Base-by-base conservation (phyloP, 2,888 invertebrate species). In the Bruchidius siliquastri region DNA sequence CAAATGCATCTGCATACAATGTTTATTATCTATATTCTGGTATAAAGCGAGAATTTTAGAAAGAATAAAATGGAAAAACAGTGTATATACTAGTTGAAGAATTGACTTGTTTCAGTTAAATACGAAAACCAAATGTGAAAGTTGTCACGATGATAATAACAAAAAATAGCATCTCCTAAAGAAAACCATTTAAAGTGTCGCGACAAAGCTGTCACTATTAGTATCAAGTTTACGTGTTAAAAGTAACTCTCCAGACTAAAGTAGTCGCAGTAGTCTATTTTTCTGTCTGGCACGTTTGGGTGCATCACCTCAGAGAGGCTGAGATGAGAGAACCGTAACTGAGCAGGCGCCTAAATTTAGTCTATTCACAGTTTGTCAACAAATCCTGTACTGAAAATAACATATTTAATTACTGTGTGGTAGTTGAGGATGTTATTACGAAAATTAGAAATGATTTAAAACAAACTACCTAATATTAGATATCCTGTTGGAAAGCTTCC, bases 391-490 rank as follows among this genome's bases (percentile, higher is more conserved):
- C 74, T 77, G 76, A 78, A 80, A 80, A 80, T 79, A 80, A 76
- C 77, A 74, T 74, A 72, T 73, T 49, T 78, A 79, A 79, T 79
- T 80, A 78, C 49, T 49, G 49, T 49, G 49, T 77, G 76, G 76
- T 78, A 76, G 76, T 80, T 78, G 79, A 77, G 75, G 80, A 76
- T 80, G 78, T 78, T 79, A 82, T 82, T 81, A 83, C 80, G 82
- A 81, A 80, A 80, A 82, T 82, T 81, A 81, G 80, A 82, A 82
- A 80, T 80, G 83, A 84, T 84, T 81, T 84, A 84, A 83, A 84
- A 83, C 84, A 83, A 83, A 81, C 82, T 78, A 76, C 80, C 85
- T 85, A 85, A 84, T 83, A 84, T 85, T 85, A 86, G 86, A 85
- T 84, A 85, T 85, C 85, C 85, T 85, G 84, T 85, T 86, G 85